Percentiles rank a stretch among this genome's conserved stretches.
These are phyloP conservation scores for Matsumurasca onukii DNA, from an alignment of 1,140 invertebrate species.

Conservation along the genomic window DNA sequence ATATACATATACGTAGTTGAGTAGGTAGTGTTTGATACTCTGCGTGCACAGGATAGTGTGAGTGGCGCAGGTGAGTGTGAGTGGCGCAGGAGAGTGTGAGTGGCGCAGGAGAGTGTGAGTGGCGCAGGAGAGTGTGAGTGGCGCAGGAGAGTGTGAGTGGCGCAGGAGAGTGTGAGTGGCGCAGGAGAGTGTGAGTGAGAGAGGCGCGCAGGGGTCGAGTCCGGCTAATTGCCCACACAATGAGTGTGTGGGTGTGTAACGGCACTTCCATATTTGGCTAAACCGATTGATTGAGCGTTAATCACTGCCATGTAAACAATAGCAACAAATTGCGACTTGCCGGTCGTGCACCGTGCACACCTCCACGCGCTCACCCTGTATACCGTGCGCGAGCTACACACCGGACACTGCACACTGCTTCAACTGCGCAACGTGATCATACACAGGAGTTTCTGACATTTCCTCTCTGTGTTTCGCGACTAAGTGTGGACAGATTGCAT, in stretches of 20 bases:
- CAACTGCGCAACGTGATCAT: no score
- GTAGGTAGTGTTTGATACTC: no score
- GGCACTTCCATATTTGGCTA: neutral
- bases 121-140: no score
- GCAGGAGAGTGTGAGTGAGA: neutral
- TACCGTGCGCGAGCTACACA: neutral
- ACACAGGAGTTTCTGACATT: no score
- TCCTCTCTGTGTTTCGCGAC: no score
- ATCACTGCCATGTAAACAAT: constrained; percentile 16
- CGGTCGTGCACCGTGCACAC: neutral
- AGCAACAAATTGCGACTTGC: constrained; percentile 10
- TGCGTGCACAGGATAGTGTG: no score
- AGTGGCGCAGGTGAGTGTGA: no score
- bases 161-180: neutral
- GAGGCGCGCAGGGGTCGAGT: neutral
- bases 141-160: no score
- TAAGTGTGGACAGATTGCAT: no score
- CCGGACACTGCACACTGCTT: neutral
- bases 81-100: no score
- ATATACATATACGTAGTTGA: no score
- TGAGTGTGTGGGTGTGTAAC: neutral
- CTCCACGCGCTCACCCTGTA: neutral
- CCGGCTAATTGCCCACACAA: constrained; percentile 5
- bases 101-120: no score
- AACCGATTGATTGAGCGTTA: constrained; percentile 19